phyloP scores from a whole-genome alignment of 2,797 vertebrate genomes.

The Urocyon cinereoargenteus region DNA sequence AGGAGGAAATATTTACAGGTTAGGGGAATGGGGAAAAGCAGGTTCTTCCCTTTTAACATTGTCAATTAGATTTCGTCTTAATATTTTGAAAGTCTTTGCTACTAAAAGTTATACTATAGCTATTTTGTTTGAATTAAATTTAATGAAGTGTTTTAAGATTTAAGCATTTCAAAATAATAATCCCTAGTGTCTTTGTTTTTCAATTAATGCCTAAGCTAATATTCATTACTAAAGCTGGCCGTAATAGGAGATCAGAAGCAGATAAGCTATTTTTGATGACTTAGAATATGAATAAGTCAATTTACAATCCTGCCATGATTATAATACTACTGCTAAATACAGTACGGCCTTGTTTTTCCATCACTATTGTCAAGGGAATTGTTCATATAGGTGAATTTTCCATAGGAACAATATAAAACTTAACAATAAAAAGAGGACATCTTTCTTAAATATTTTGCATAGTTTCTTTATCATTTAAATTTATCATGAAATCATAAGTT shows the following conservation, averaged over 20 bases:
- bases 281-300: background rate
- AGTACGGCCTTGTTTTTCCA: background rate
- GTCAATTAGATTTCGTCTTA: background rate
- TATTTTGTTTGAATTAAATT: background rate
- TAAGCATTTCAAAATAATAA: background rate
- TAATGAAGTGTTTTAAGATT: background rate
- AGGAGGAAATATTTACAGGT: background rate
- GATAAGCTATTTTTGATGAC: background rate
- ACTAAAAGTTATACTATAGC: background rate
- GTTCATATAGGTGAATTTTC: background rate
- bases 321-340: background rate
- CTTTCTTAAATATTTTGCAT: background rate
- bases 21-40: background rate
- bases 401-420: background rate
- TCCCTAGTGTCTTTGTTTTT: background rate
- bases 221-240: background rate
- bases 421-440: background rate
- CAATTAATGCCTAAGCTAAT: background rate
- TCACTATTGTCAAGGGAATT: background rate
- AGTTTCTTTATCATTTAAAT: slow-evolving; percentile 4
- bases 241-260: background rate
- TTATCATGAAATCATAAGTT: background rate
- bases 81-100: background rate
- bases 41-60: background rate
- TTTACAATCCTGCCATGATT: background rate